phyloP scores from a whole-genome alignment of 2,888 invertebrate genomes.

The Sphinx pinastri region DNA sequence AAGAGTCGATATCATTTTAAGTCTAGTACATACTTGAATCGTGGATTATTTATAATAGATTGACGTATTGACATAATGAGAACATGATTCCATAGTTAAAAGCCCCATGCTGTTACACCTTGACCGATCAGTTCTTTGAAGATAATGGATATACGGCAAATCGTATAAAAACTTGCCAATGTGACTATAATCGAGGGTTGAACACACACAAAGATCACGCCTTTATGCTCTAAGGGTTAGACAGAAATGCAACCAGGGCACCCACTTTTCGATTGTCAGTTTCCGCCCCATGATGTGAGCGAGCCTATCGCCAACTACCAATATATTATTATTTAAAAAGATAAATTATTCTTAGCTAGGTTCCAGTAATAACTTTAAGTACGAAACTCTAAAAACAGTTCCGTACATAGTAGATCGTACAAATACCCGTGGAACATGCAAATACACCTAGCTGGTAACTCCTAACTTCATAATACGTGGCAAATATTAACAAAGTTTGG shows the following conservation, averaged over 20 bases:
- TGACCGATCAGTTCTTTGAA: not conserved
- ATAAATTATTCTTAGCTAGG: too few species aligned
- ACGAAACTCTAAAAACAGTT: not conserved
- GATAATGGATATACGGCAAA: not conserved
- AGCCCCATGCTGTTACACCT: not conserved
- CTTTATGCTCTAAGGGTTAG: too few species aligned
- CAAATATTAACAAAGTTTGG: conserved; percentile 48
- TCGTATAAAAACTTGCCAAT: not conserved
- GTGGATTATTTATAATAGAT: not conserved
- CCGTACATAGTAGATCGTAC: not conserved
- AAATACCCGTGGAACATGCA: not conserved
- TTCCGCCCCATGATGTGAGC: too few species aligned
- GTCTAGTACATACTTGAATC: too few species aligned
- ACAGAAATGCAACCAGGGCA: too few species aligned
- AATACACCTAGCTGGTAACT: conserved; percentile 18
- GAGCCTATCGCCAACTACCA: too few species aligned
- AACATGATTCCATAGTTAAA: not conserved
- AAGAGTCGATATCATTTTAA: too few species aligned
- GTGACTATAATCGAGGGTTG: too few species aligned
- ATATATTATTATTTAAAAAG: too few species aligned
- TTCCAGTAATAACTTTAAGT: too few species aligned
- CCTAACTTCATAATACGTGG: conserved; percentile 36
- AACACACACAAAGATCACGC: too few species aligned
- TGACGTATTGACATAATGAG: not conserved
- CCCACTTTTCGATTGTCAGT: too few species aligned